phyloP scores from a whole-genome alignment of 2,797 vertebrate species.

The Stomatorhinus walkeri region DNA sequence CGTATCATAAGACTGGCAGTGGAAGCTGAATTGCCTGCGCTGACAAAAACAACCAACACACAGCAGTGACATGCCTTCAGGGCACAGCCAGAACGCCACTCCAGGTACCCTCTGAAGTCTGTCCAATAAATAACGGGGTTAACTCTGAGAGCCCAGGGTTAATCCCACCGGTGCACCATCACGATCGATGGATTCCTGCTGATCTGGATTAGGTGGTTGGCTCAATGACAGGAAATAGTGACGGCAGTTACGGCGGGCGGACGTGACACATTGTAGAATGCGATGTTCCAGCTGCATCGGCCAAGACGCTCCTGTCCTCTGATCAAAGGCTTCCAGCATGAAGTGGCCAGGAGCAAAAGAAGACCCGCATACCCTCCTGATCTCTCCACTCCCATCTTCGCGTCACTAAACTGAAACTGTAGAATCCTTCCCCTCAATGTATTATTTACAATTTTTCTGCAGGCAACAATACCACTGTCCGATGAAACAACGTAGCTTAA shows the following conservation, averaged over 20 bases:
- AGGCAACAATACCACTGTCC: not conserved
- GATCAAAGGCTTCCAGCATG: not conserved
- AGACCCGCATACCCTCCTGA: not conserved
- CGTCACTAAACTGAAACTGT: slow-evolving; percentile 29
- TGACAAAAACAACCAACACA: not conserved
- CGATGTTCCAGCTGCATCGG: not conserved
- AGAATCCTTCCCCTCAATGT: slow-evolving; percentile 42
- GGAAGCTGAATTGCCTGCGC: not conserved
- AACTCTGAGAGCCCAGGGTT: not conserved
- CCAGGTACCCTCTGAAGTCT: not conserved
- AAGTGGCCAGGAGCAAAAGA: slow-evolving; percentile 1
- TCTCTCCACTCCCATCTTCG: not conserved
- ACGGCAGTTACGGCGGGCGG: not conserved
- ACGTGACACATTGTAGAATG: not conserved
- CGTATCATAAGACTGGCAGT: not conserved
- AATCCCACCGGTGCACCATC: not conserved
- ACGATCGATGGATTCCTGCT: not conserved
- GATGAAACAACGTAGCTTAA: not conserved
- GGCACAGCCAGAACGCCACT: not conserved
- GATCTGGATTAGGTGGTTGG: not conserved
- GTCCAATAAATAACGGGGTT: not conserved
- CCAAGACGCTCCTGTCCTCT: slow-evolving; percentile 5
- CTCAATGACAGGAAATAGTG: not conserved
- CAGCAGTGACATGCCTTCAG: not conserved
- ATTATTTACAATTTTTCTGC: slow-evolving; percentile 54